Evolutionary conservation across 2,113 vertebrate genomes (phyloP), one percentile per base, ranked within the genome.

Genomic region (Pteronura brasiliensis): DNA sequence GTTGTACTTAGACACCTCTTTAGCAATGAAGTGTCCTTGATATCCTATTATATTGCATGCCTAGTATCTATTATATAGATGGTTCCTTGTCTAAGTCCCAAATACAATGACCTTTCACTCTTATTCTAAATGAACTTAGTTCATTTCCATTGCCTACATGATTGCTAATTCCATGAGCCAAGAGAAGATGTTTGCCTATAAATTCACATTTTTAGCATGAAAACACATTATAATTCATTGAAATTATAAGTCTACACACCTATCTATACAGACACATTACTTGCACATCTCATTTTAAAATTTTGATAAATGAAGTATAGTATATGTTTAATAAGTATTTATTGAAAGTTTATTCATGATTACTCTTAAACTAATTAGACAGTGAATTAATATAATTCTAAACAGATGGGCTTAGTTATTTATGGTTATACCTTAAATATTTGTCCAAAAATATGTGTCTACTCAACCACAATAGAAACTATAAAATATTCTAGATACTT

Each of bases 221-320:
- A 96, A 83, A 71, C 20, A 72, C 7, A 69, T 0, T 77, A 88
- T 63, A 39, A 15, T 86, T 42, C n/a, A 71, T 29, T 69, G 89
- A 89, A 94, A 83, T 61, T 82, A 20, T 42, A 86, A 85, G 12
- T 34, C 18, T 57, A n/a, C 57, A 11, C 79, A 6, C 7, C 59
- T 83, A 5, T 61, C 15, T n/a, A 42, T 25, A 17, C 23, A 61
- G 63, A 76, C 44, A 69, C 31, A 29, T 8, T 8, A 92, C 15
- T 47, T 69, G 13, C 25, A 88, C 14, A 20, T 3, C 20, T 88
- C 59, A 91, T 83, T 95, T 47, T 84, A 27, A 88, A 77, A 31
- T 92, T 90, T 83, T 95, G 80, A 85, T 71, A 88, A 91, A 34
- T 93, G 95, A 69, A 84, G 29, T 47, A 47, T 42, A 82, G 4